Evolutionary conservation across 2,797 vertebrate species (phyloP).

Genomic region (Fratercula arctica): DNA sequence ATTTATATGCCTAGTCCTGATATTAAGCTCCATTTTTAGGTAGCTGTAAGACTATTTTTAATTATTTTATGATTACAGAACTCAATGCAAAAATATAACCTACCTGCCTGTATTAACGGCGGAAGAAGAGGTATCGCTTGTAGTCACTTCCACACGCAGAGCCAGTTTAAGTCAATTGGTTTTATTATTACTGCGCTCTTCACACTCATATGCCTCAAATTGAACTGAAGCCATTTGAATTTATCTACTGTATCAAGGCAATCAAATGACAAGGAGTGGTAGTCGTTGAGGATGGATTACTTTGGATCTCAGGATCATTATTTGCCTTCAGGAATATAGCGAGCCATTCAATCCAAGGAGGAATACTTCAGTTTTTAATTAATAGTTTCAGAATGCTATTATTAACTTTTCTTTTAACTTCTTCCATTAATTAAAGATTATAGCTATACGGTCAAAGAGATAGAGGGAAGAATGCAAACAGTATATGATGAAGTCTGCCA

Average conservation of each 20-base stretch:
- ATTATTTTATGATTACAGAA: constrained; percentile 6
- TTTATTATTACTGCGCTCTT: constrained; percentile 59
- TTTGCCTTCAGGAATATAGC: constrained; percentile 14
- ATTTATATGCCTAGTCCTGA: neutral
- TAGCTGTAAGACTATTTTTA: neutral
- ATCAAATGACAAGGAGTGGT: constrained; percentile 37
- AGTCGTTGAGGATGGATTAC: constrained; percentile 49
- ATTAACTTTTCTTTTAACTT: constrained; percentile 30
- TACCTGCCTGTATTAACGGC: neutral
- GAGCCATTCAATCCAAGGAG: neutral
- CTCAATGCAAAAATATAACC: neutral
- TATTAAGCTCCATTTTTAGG: neutral
- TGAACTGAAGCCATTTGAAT: constrained; percentile 35
- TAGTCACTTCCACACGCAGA: constrained; percentile 4
- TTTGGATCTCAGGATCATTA: constrained; percentile 2
- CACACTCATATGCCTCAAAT: constrained; percentile 49
- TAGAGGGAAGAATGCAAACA: neutral
- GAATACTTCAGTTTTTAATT: constrained; percentile 28
- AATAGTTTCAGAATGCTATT: neutral
- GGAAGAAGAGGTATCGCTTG: neutral
- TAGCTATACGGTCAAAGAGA: neutral
- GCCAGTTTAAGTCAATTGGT: constrained; percentile 17
- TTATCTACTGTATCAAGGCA: constrained; percentile 43
- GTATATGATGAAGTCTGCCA: neutral
- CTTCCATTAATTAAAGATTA: constrained; percentile 3